Evolutionary conservation across 1,140 invertebrate species (phyloP).

Genomic region (Batillaria attramentaria): DNA sequence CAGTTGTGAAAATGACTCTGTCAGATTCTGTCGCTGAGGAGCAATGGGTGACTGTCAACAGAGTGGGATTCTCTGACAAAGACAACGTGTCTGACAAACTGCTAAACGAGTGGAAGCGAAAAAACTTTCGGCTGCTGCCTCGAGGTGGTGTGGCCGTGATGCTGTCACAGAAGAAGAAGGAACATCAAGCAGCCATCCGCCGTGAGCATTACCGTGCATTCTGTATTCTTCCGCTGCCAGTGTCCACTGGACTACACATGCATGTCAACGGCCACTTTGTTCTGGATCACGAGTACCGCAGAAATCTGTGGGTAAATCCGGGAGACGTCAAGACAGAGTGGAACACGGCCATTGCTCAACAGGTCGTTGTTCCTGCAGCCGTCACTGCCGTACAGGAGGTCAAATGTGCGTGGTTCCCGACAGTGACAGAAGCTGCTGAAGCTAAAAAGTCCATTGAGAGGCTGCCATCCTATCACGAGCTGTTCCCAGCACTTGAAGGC

Average conservation of each 20-base stretch:
- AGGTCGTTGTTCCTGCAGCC: constrained; percentile 56
- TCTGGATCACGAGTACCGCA: constrained; percentile 62
- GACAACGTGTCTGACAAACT: neutral
- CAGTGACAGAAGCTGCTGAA: too few species aligned
- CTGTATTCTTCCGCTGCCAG: constrained; percentile 66
- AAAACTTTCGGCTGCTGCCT: constrained; percentile 53
- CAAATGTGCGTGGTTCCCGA: constrained; percentile 14
- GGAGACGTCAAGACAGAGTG: constrained; percentile 47
- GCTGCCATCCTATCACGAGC: constrained; percentile 20
- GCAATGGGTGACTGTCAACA: constrained; percentile 18
- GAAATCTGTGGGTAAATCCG: constrained; percentile 55
- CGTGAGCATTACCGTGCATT: constrained; percentile 46
- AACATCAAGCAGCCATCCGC: neutral
- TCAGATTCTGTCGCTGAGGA: constrained; percentile 1
- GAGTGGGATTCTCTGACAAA: constrained; percentile 2
- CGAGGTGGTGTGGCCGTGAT: constrained; percentile 59
- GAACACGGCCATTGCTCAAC: constrained; percentile 52
- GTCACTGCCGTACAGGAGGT: constrained; percentile 8
- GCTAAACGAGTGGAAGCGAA: constrained; percentile 34
- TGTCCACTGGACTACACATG: constrained; percentile 61
- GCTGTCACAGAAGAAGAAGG: neutral
- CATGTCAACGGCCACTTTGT: constrained; percentile 68
- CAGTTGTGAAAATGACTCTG: neutral
- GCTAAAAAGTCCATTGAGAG: too few species aligned
- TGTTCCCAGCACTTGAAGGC: constrained; percentile 42